Base-by-base conservation (phyloP, 2,113 vertebrate species). In the Aspidoscelis tigris region DNA sequence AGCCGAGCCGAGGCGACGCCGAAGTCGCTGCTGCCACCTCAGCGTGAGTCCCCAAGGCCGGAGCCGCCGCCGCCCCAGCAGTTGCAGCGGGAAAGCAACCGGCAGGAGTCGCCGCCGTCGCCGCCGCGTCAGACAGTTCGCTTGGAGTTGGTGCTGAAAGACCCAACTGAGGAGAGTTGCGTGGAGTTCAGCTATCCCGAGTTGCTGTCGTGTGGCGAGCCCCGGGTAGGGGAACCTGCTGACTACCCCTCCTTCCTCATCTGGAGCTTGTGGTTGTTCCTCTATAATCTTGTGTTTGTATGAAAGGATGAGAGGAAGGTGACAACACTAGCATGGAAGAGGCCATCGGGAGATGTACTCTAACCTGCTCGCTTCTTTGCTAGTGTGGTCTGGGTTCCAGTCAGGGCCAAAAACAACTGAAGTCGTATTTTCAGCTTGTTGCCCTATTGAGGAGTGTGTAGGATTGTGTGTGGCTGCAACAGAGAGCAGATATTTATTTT, bases 151-250 rank as follows among this genome's bases (percentile, higher is more conserved):
- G 93, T 95, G 89, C 96, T 99, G 87, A 96, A 96, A 88, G 98
- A 99, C 91, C 98, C 98, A 8, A 97, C 97, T 84, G 98, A 99
- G 86, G 97, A 97, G 86, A 96, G 96, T 90, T 98, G 97, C 88
- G 97, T 97, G 89, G 98, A 99, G 96, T 99, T 98, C 93, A 99
- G 97, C 93, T 99, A 99, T 94, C 96, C 96, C 24, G 97, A 99
- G 94, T 97, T 99, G 93, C 89, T 99, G 90, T 95, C 97, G 88
- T 96, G 94, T 89, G 91, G 94, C 91, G 93, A 95, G 91, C 93
- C 93, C 85, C 91, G 95, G 95, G 95, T 95, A 96, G 41, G 92
- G 90, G 88, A 61, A 90, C 89, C 71, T 88, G 78, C 82, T 72
- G 33, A 41, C 58, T 24, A 21, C 3, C 33, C 80, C 64, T 47